Base-by-base conservation (phyloP, 92 coral and sea anemone species). In the Epizoanthus rinbou region DNA sequence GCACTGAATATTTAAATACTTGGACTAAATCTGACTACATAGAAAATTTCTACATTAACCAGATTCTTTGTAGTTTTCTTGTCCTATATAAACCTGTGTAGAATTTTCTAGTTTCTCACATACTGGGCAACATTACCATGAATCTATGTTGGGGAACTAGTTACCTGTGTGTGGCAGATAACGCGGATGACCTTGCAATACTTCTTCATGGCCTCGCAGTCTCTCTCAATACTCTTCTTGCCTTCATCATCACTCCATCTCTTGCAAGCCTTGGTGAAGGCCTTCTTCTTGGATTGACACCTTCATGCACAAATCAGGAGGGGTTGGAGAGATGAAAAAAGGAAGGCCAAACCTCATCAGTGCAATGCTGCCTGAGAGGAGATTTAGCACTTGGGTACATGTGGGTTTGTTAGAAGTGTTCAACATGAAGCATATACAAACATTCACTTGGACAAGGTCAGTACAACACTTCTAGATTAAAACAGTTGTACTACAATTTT, bases 261-360 rank as follows among this genome's bases (percentile, higher is more conserved):
- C 90, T 95, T 95, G 86, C 98, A 95, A 35, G 99, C 93, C 80
- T 97, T 97, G 81, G 98, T 86, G 95, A 97, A 97, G 18, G 99
- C 97, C 99, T 97, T 97, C 98, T 97, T 97, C 92, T 97, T 97
- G 80, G 99, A 94, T 79, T 91, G 88, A 85, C 98, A 97, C 99
- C 98, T 97, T 97, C 84, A 93, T 81, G 88, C 74, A 87, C 94
- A 91, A 80, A 93, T 93, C 92, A 81, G 81, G 89, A 92, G 80
- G 89, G 87, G 94, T 87, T 86, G 90, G 86, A 80, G 95, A 82
- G 74, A 88, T 88, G 80, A 72, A 89, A 72, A 75, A 37, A 81
- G 89, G 87, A 70, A 82, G 88, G 88, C 98, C 88, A 92, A 82
- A 84, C 92, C 98, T 97, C 99, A 94, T 97, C 95, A 85, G 97